Percentiles rank a stretch among this genome's conserved stretches.
These are phyloP conservation scores for Sinonovacula constricta DNA, from an alignment of 1,140 invertebrate species.

Conservation along the genomic window DNA sequence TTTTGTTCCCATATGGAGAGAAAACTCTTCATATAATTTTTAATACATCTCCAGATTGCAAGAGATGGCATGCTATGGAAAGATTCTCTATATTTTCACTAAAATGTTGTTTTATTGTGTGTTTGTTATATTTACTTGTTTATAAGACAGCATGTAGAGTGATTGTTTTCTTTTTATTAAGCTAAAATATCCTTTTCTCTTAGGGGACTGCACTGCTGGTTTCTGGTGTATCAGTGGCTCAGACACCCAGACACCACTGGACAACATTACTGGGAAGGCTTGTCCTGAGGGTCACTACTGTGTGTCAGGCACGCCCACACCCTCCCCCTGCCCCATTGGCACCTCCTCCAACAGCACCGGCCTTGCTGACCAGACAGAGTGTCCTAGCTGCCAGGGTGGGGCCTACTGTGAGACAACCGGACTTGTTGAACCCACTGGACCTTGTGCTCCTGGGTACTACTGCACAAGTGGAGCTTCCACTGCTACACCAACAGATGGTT, in stretches of 20 bases:
- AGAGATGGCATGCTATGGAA: no score
- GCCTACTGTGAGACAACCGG: constrained; percentile 73
- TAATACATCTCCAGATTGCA: no score
- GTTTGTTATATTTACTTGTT: no score
- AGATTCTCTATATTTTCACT: no score
- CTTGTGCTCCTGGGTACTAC: constrained; percentile 72
- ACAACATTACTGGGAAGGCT: constrained; percentile 68
- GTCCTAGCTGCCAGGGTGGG: constrained; percentile 68
- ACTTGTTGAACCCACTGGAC: constrained; percentile 67
- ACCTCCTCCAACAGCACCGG: constrained; percentile 74
- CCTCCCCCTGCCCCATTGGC: constrained; percentile 69
- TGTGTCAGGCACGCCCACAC: constrained; percentile 62
- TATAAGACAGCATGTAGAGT: no score
- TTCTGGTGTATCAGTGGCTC: constrained; percentile 75
- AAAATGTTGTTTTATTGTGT: constrained; percentile 11
- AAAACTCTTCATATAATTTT: no score
- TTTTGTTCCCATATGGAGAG: no score
- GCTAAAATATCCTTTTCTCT: no score
- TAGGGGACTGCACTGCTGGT: constrained; percentile 70
- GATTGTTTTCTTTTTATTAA: no score
- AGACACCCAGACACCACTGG: constrained; percentile 66
- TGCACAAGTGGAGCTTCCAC: constrained; percentile 60
- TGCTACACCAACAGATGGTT: constrained; percentile 65
- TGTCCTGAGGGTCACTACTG: constrained; percentile 75
- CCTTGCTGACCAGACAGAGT: constrained; percentile 61